Conservation (phyloP, 2,888 invertebrate genomes). For the Dinocampus coccinellae region DNA sequence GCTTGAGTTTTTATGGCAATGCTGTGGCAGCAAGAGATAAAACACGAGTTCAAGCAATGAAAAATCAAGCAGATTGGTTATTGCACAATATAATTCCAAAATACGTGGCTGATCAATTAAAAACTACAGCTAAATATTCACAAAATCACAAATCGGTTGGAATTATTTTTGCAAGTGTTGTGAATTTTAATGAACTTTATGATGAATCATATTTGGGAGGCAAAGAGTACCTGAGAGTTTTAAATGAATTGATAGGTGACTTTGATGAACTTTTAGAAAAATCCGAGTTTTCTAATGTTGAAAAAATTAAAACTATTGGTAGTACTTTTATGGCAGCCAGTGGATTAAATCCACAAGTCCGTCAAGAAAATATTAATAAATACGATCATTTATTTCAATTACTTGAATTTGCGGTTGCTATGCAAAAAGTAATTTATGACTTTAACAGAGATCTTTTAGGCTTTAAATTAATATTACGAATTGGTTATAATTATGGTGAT, state of each 20-base stretch:
- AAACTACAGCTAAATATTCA: slow-evolving; percentile 93
- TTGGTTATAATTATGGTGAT: slow-evolving; percentile 94
- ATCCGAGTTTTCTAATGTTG: slow-evolving; percentile 86
- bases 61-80: slow-evolving; percentile 96
- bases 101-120: slow-evolving; percentile 93
- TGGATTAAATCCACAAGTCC: slow-evolving; percentile 86
- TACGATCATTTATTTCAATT: slow-evolving; percentile 87
- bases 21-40: slow-evolving; percentile 91
- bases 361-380: slow-evolving; percentile 78
- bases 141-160: slow-evolving; percentile 93
- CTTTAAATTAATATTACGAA: slow-evolving; percentile 87
- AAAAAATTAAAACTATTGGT: slow-evolving; percentile 98
- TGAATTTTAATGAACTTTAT: slow-evolving; percentile 98
- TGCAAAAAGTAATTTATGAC: slow-evolving; percentile 88
- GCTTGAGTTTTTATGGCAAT: slow-evolving; percentile 93
- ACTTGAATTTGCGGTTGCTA: slow-evolving; percentile 93
- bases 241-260: slow-evolving; percentile 96
- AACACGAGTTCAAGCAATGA: slow-evolving; percentile 88
- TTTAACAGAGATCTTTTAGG: slow-evolving; percentile 92
- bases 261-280: slow-evolving; percentile 92
- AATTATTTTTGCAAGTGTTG: slow-evolving; percentile 95
- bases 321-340: slow-evolving; percentile 98
- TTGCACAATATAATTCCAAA: slow-evolving; percentile 97
- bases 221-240: slow-evolving; percentile 92
- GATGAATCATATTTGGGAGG: slow-evolving; percentile 97